Evolutionary conservation across 2,113 vertebrate species (phyloP), one percentile per base, ranked within the genome.

Genomic region (Saimiri boliviensis): DNA sequence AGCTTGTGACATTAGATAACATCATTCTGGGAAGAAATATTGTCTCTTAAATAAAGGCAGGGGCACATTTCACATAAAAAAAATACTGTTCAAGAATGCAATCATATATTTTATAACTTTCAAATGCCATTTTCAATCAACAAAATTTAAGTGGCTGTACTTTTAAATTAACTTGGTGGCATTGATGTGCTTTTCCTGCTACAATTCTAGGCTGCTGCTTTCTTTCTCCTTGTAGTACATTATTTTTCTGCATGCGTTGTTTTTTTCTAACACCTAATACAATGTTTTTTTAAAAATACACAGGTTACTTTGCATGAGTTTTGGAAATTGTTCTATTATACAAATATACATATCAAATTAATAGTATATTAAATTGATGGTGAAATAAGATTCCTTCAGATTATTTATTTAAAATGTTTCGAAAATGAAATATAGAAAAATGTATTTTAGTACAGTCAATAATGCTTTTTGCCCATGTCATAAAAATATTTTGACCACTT

Each of bases 271-370:
- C 89, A 93, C 47, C 66, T 94, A 93, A 93, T 91, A 30, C 58
- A 70, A 70, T 25, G 19, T 45, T 23, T 58, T 58, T 80, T 93
- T 49, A 49, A 23, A 86, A 76, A 87, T 60, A 70, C 35, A 66
- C 45, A 82, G 9, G 11, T 76, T 96, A n/a, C 42, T 86, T 91
- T 91, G 91, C 89, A 97, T 97, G 93, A 17, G 60, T 85, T 96
- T 86, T 85, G 25, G 23, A 95, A 94, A 89, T 89, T 96, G 74
- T 74, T 93, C 21, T 88, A 0, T 81, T 91, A 37, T 32, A 63
- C 32, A 93, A 54, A 76, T 58, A 52, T 30, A n/a, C 25, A 91
- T 45, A 71, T 76, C n/a, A 21, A 77, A 45, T 89, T 83, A 93
- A 82, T 30, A 92, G 47, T 83, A 45, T 60, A 6, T 96, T 79